Base-by-base conservation (phyloP, 2,113 vertebrate genomes). In the Petromus typicus region DNA sequence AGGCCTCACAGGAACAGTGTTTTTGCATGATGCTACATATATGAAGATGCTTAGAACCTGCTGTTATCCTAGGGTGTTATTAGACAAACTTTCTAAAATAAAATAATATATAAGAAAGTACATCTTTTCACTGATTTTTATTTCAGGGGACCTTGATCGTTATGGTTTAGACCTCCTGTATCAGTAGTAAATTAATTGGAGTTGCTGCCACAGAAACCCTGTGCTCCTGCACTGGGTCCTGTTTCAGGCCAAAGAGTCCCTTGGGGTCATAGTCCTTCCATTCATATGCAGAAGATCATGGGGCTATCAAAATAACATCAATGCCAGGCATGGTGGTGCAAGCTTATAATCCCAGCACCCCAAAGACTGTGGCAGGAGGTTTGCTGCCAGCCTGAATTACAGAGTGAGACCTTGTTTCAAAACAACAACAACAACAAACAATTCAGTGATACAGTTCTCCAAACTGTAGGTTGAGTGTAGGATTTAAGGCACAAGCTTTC, bases 401-500 rank as follows among this genome's bases (percentile, higher is more conserved):
- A 56, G 54, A 56, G 51, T 54, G 54, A 56, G 54, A 56, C 54
- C 51, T 51, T 51, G 51, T 56, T 16, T 56, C 54, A 56, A 56
- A 56, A 56, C 7, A 56, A 56, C 54, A 56, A 56, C 7, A 56
- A 56, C 54, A 56, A 56, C 7, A 56, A 56, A 56, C n/a, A n/a
- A 59, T 9, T 83, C 67, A 71, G 76, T n/a, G 40, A 93, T 30
- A 84, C 0, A 80, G 69, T 56, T 85, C 22, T 43, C 48, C 81
- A 75, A 73, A 79, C 17, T 90, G 73, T 56, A 78, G 32, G 71
- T 88, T 30, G 64, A 81, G 45, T 61, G 9, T 37, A 45, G 43
- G 48, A 84, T 75, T n/a, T 95, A 96, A 96, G 97, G 95, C 96
- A 96, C 79, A 90, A 34, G 43, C 6, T 79, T 93, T n/a, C n/a